Percentiles rank a stretch among this genome's conserved stretches.
Conservation (phyloP, 2,113 vertebrate genomes). For the Piaya cayana region DNA sequence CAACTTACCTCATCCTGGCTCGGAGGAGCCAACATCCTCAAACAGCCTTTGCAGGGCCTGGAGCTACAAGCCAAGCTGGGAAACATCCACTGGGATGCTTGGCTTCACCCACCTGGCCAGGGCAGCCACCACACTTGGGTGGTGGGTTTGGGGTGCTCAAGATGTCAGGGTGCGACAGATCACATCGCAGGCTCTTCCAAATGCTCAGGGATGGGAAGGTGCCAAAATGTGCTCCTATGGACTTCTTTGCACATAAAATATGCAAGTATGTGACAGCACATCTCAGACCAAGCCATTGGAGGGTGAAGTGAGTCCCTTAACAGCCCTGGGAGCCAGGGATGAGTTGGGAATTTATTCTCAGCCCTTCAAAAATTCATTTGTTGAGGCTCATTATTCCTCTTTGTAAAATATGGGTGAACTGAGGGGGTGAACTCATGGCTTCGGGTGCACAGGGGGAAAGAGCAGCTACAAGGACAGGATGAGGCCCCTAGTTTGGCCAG, state of each 20-base stretch:
- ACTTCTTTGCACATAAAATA: background rate
- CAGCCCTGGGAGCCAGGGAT: rapidly evolving
- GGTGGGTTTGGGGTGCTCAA: background rate
- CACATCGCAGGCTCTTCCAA: background rate
- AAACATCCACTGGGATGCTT: rapidly evolving
- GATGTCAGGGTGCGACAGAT: background rate
- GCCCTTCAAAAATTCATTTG: background rate
- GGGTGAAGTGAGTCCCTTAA: background rate
- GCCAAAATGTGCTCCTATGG: rapidly evolving
- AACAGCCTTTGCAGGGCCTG: background rate
- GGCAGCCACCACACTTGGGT: background rate
- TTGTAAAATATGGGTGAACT: background rate
- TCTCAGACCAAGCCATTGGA: background rate
- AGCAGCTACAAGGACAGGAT: background rate
- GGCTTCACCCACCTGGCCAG: background rate
- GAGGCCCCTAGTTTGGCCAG: background rate
- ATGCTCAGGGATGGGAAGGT: background rate
- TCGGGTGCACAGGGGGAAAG: background rate
- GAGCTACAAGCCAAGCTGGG: rapidly evolving
- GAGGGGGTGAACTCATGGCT: background rate
- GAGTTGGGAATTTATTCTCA: background rate
- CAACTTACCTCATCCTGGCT: background rate
- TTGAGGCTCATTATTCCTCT: background rate
- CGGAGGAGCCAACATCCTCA: rapidly evolving
- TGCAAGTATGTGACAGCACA: background rate